Percentiles rank a stretch among this genome's conserved stretches.
Evolutionary conservation across 2,797 vertebrate genomes (phyloP).

Genomic region (Molossus molossus): DNA sequence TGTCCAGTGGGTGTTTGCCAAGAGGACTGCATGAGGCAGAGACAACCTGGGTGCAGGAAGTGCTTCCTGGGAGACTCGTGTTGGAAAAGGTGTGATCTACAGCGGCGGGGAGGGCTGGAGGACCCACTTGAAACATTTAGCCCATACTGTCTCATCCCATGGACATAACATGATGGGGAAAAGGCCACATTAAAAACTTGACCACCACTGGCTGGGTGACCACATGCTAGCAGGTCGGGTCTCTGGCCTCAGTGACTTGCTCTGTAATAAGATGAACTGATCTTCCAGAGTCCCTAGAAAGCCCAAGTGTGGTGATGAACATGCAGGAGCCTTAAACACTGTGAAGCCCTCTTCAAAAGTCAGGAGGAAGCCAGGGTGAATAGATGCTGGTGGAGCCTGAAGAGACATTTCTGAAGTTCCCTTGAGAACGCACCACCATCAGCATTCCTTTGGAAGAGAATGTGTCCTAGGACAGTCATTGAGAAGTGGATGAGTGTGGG

Average conservation of each 20-base stretch:
- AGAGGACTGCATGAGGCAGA: neutral
- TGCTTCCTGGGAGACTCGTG: neutral
- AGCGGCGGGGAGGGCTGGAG: neutral
- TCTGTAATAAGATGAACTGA: neutral
- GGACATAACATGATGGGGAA: neutral
- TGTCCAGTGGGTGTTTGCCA: neutral
- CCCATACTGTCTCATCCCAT: neutral
- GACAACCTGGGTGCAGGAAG: neutral
- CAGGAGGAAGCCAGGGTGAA: neutral
- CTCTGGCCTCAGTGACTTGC: neutral
- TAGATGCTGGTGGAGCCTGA: neutral
- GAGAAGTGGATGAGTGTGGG: neutral
- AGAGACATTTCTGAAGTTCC: neutral
- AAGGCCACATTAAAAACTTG: neutral
- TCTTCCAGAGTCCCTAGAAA: neutral
- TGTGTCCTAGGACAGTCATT: neutral
- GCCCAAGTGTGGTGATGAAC: too few relatives aligned
- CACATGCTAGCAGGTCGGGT: neutral
- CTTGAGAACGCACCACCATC: neutral
- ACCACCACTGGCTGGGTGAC: neutral
- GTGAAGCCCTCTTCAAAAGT: neutral
- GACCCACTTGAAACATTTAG: neutral
- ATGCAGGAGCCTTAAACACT: accelerated
- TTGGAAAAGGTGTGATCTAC: neutral
- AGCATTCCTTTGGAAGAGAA: neutral